Base-by-base conservation (phyloP, 2,888 invertebrate genomes). In the Clusia tigrina region DNA sequence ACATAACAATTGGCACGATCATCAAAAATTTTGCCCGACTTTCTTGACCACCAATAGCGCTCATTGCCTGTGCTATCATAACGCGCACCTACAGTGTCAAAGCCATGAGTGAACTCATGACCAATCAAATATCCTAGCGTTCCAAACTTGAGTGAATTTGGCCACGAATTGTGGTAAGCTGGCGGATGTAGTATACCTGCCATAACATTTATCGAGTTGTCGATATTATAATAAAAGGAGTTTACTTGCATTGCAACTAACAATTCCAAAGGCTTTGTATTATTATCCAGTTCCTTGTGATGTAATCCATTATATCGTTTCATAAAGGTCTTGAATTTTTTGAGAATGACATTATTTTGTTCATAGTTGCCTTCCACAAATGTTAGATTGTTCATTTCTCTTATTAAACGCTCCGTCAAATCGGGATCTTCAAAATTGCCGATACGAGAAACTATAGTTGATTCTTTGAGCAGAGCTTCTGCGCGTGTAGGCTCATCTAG, bases 21-120 rank as follows among this genome's bases (percentile, higher is more conserved):
- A 0, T 62, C 46, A 42, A 79, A 82, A 0, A 73, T 73, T 9
- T 71, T 66, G 0, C 63, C 54, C 0, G 82, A 74, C 59, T 80
- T 78, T 1, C 67, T 66, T 0, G 81, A 71, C 80, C 79, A 81
- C 81, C 82, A 81, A 38, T 72, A 67, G 0, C 72, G 72, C 1
- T 3, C 1, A 0, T 66, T 51, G 2, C 78, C 76, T 1, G 20
- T 63, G 18, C 74, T 70, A 25, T 81, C 79, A 38, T 25, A 79
- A 1, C 25, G 20, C 2, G 78, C 68, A 1, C 82, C 82, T 0
- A 67, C 60, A 2, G 73, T 71, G 60, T 82, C 82, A 24, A 81
- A 79, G 0, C 78, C 81, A 42, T 81, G 82, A 0, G 81, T 81
- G 22, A 82, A 66, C 65, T 82, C 81, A 42, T 81, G 81, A 1